Base-by-base conservation (phyloP, 2,113 vertebrate species). In the Semnornis frantzii region DNA sequence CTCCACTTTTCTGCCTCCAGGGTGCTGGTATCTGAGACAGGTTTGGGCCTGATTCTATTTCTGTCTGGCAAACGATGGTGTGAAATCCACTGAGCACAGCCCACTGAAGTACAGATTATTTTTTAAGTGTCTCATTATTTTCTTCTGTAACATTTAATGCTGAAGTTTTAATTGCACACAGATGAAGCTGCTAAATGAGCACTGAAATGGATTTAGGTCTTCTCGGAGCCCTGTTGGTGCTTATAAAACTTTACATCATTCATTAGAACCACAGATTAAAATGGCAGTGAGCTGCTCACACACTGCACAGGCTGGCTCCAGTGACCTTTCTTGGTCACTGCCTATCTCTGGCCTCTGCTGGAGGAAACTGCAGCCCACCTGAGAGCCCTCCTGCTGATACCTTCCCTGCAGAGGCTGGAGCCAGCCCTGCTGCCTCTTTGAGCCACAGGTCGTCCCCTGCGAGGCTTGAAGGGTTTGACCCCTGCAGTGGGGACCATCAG, bases 71-170 rank as follows among this genome's bases (percentile, higher is more conserved):
- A 94, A 86, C 50, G 82, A 80, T 88, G 63, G 9, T 70, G 55
- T 59, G 92, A 88, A 92, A 87, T 94, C 82, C 95, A 94, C 94
- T 92, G 97, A 97, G 97, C 97, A 93, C 68, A 82, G 97, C 97
- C 98, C 97, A 96, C 95, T 97, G 97, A 98, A 98, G 98, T 98
- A 97, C 98, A 98, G 98, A 98, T 98, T 97, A 98, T 98, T 98
- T 98, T 97, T 98, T 98, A 98, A 98, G 98, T 98, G 98, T 98
- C 98, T 99, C 98, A 98, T 99, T 98, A 98, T 98, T 99, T 99
- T 98, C 98, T 98, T 98, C 98, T 97, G 96, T 97, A 97, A 98
- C 98, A 98, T 98, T 97, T 98, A 98, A 98, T 98, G 97, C 97
- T 98, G 98, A 97, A 97, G 98, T 98, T 98, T 98, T 97, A 97